phyloP scores from a whole-genome alignment of 2,888 invertebrate species.

The Dascillus cervinus region DNA sequence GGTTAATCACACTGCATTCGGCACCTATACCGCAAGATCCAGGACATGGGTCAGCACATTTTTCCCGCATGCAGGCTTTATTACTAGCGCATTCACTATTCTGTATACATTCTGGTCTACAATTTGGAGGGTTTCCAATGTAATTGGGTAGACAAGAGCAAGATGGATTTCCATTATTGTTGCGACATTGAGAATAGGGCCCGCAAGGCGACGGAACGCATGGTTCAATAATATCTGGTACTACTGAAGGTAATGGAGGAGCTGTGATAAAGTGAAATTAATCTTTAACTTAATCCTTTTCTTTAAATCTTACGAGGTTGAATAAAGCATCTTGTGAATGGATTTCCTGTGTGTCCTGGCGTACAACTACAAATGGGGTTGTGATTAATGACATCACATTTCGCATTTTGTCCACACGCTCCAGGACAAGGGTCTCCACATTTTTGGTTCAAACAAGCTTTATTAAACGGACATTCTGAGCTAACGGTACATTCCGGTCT shows the following conservation, averaged over 20 bases:
- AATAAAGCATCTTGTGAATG: conserved; percentile 41
- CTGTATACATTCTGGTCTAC: conserved; percentile 48
- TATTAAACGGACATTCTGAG: conserved; percentile 55
- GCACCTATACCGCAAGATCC: conserved; percentile 57
- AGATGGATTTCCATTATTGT: conserved; percentile 44
- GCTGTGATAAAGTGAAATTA: conserved; percentile 22
- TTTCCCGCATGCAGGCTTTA: conserved; percentile 46
- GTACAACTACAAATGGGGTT: conserved; percentile 64
- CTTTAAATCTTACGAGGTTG: conserved; percentile 35
- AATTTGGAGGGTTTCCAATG: conserved; percentile 48
- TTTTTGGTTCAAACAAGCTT: conserved; percentile 61
- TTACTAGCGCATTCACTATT: conserved; percentile 48
- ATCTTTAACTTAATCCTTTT: neutral
- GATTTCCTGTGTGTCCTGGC: conserved; percentile 47
- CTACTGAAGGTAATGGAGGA: conserved; percentile 28
- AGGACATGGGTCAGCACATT: conserved; percentile 59
- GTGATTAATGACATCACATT: conserved; percentile 64
- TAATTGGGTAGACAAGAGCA: conserved; percentile 48
- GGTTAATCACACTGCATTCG: conserved; percentile 56
- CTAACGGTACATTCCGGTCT: conserved; percentile 61
- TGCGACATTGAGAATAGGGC: conserved; percentile 48
- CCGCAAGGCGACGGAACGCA: conserved; percentile 54
- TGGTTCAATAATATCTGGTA: conserved; percentile 36
- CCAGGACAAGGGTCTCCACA: conserved; percentile 66
- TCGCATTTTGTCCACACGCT: conserved; percentile 61